Percentiles rank a stretch among this genome's conserved stretches.
phyloP scores from a whole-genome alignment of 2,113 vertebrate species.

The Indicator indicator region DNA sequence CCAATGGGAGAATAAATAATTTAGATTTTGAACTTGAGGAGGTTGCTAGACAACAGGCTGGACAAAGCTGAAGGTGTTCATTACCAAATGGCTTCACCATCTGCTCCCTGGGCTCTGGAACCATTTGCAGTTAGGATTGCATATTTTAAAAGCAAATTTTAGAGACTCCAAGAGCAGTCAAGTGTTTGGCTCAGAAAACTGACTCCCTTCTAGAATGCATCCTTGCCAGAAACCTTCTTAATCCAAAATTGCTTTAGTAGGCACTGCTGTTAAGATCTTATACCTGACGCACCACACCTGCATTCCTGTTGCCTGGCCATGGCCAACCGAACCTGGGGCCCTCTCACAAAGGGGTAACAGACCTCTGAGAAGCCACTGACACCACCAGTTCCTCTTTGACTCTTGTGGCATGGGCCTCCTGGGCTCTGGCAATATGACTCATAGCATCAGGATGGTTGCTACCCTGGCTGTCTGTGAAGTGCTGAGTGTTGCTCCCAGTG shows the following conservation, averaged over 20 bases:
- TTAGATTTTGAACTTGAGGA: neutral
- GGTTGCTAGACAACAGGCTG: neutral
- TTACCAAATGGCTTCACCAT: neutral
- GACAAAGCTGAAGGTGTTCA: neutral
- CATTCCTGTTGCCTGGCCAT: neutral
- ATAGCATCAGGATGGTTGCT: neutral
- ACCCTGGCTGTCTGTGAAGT: neutral
- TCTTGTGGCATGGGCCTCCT: neutral
- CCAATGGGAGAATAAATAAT: neutral
- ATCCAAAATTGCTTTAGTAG: neutral
- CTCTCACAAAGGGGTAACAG: neutral
- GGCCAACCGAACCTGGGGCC: neutral
- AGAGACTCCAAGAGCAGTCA: neutral
- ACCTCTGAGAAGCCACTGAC: neutral
- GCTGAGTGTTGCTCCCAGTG: neutral
- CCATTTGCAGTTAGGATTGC: neutral
- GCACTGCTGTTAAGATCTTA: rapidly evolving
- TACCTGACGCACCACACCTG: neutral
- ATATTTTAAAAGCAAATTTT: neutral
- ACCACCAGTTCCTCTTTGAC: neutral
- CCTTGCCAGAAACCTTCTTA: neutral
- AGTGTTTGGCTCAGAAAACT: neutral
- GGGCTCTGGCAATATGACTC: neutral
- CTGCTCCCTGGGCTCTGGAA: neutral
- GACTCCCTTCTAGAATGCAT: neutral